phyloP scores from a whole-genome alignment of 2,113 vertebrate genomes.

The Tachycineta bicolor region DNA sequence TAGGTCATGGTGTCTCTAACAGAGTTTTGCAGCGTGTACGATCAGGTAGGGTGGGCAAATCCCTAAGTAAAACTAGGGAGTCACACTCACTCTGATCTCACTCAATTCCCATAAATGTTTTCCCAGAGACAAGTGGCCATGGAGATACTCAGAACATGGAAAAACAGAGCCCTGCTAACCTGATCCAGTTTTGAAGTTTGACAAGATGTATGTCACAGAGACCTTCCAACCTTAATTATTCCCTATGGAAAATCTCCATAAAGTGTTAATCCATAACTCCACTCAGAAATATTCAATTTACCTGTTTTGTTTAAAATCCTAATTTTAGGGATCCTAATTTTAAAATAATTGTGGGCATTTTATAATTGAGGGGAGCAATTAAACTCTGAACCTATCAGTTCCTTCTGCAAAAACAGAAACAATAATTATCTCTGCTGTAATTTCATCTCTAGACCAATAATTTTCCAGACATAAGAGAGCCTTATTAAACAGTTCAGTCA shows the following conservation, averaged over 20 bases:
- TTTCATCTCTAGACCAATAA: neutral
- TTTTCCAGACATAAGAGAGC: neutral
- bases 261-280: neutral
- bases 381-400: neutral
- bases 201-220: neutral
- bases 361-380: neutral
- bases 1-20: neutral
- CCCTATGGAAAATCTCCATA: neutral
- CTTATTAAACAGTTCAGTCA: neutral
- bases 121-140: neutral
- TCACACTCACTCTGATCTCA: fast-evolving
- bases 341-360: neutral
- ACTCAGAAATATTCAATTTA: neutral
- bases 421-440: neutral
- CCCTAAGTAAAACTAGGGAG: neutral
- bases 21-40: neutral
- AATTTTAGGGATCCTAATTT: neutral
- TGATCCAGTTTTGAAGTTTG: neutral
- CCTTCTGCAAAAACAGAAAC: neutral
- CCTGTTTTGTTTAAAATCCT: neutral
- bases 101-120: neutral
- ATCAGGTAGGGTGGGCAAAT: neutral
- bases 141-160: neutral
- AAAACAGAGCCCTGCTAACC: neutral
- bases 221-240: neutral